Percentiles rank a stretch among this genome's conserved stretches.
Evolutionary conservation across 2,113 vertebrate species (phyloP).

Genomic region (Zosterops lateralis): DNA sequence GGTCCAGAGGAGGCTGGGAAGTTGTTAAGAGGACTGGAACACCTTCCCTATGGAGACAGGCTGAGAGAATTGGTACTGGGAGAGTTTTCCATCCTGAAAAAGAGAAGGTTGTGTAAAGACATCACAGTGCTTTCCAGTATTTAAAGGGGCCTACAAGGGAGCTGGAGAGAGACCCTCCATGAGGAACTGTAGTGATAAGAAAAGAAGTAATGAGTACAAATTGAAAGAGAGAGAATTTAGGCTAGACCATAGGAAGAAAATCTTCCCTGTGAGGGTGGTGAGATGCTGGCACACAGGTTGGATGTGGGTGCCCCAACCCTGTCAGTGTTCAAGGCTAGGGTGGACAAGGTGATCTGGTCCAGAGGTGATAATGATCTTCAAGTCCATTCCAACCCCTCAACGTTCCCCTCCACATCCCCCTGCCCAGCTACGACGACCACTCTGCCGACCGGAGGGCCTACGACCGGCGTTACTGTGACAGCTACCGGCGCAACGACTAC

Average conservation of each 20-base stretch:
- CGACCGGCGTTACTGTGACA: slow-evolving; percentile 86
- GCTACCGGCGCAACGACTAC: slow-evolving; percentile 86
- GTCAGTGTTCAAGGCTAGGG: rapidly evolving
- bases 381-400: not conserved
- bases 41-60: not conserved
- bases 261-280: not conserved
- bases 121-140: not conserved
- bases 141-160: not conserved
- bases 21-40: not conserved
- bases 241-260: not conserved
- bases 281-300: not conserved
- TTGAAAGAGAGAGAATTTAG: not conserved
- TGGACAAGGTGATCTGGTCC: no score
- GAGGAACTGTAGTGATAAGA: not conserved
- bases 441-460: slow-evolving; percentile 85
- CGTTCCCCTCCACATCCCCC: not conserved
- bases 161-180: not conserved
- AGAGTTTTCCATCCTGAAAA: not conserved
- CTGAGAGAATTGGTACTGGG: not conserved
- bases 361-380: rapidly evolving
- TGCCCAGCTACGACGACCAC: slow-evolving; percentile 83
- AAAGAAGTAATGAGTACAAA: not conserved
- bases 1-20: not conserved
- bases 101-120: not conserved
- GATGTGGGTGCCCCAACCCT: not conserved